phyloP scores from a whole-genome alignment of 2,888 invertebrate genomes.

The Oligia fasciuncula region DNA sequence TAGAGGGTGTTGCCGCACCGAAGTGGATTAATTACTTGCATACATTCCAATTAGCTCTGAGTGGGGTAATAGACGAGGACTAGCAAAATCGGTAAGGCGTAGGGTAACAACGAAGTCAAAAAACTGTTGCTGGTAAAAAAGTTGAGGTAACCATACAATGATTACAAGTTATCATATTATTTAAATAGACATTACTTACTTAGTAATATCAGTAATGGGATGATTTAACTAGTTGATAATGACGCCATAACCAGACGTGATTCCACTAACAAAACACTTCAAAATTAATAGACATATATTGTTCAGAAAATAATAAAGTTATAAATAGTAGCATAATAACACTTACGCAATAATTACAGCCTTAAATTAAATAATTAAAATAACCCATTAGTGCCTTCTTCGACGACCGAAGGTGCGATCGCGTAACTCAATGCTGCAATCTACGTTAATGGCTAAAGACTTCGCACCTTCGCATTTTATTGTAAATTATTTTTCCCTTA shows the following conservation, averaged over 20 bases:
- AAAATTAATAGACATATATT: not conserved
- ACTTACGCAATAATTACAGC: not conserved
- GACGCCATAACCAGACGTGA: not conserved
- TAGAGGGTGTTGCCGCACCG: conserved; percentile 67
- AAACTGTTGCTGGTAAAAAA: not conserved
- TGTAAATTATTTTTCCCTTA: conserved; percentile 12
- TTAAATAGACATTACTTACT: not conserved
- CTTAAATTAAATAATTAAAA: conserved; percentile 17
- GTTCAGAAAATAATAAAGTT: not conserved
- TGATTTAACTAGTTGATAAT: not conserved
- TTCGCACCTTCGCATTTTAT: conserved; percentile 25
- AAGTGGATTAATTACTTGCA: conserved; percentile 69
- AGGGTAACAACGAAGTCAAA: not conserved
- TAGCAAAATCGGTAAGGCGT: conserved; percentile 3
- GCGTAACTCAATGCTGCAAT: conserved; percentile 15
- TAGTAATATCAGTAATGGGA: too few species aligned
- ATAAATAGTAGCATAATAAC: not conserved
- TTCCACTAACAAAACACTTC: not conserved
- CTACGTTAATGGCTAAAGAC: conserved; percentile 16
- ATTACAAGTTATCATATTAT: not conserved
- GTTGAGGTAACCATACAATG: not conserved
- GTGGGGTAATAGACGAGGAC: conserved; percentile 40
- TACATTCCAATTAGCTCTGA: conserved; percentile 60
- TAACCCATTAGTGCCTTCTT: conserved; percentile 8
- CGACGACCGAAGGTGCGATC: conserved; percentile 7